phyloP scores from a whole-genome alignment of 2,113 vertebrate genomes.

The Colinus virginianus region DNA sequence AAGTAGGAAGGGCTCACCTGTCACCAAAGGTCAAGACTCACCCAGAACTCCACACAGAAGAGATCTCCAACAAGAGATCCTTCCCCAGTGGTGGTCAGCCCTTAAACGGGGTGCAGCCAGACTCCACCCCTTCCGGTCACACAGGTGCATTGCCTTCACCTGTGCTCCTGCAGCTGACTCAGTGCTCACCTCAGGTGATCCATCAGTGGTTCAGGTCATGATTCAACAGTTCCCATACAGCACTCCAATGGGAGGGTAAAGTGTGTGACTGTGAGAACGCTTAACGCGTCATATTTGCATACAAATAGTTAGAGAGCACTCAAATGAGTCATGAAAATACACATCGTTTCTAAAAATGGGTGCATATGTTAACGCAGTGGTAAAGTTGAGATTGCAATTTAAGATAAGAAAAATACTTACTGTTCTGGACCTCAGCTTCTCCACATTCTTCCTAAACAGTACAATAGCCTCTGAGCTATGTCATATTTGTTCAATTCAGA shows the following conservation, averaged over 20 bases:
- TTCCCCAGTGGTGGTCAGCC: no score
- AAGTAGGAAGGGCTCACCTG: no score
- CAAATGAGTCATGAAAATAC: conserved; percentile 66
- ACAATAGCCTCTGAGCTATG: background rate
- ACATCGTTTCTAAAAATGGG: conserved; percentile 51
- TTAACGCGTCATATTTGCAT: conserved; percentile 49
- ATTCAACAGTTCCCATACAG: no score
- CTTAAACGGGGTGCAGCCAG: no score
- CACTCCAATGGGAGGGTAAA: conserved; percentile 8
- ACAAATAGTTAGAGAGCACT: conserved; percentile 58
- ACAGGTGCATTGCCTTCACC: no score
- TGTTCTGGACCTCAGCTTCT: conserved; percentile 12
- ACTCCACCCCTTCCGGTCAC: no score
- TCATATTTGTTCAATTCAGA: background rate
- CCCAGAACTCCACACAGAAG: no score
- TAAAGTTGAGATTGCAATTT: conserved; percentile 38
- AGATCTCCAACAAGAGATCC: no score
- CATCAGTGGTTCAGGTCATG: no score
- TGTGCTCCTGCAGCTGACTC: no score
- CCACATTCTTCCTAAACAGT: background rate
- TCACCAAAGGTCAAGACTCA: no score
- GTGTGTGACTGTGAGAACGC: conserved; percentile 28
- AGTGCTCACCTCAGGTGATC: no score
- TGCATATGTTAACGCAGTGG: conserved; percentile 40
- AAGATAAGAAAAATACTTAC: conserved; percentile 59